Conservation (phyloP, 2,888 invertebrate species). For the Epinotia brunnichana region DNA sequence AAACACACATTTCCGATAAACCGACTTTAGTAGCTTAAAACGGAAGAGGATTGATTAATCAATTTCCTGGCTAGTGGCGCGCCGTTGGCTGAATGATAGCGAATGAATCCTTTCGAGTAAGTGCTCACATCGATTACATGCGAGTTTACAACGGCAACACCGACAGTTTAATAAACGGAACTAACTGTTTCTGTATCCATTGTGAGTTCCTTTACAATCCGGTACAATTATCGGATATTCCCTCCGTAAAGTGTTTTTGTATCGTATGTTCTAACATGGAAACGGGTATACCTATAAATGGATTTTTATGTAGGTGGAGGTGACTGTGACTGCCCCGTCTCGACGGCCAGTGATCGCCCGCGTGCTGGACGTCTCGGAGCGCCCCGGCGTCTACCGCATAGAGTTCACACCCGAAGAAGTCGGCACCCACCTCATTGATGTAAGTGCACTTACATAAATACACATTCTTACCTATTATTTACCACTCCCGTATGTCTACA, state of each 20-base stretch:
- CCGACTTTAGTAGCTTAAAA: background rate
- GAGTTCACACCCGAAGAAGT: conserved; percentile 97
- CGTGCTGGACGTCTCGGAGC: conserved; percentile 91
- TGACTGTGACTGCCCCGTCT: conserved; percentile 91
- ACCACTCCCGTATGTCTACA: background rate
- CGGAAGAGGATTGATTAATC: conserved; percentile 7
- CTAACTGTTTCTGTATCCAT: conserved; percentile 10
- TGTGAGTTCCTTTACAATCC: conserved; percentile 11
- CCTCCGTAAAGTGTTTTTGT: background rate
- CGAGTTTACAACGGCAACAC: conserved; percentile 16
- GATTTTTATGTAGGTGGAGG: conserved; percentile 75
- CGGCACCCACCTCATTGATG: conserved; percentile 97
- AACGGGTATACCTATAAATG: no score
- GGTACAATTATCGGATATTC: conserved; percentile 14
- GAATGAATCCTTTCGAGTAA: conserved; percentile 24
- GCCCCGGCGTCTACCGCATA: conserved; percentile 92
- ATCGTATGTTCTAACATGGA: background rate
- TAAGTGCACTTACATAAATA: conserved; percentile 67
- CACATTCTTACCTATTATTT: background rate
- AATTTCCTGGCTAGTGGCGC: conserved; percentile 4
- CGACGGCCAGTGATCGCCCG: conserved; percentile 92
- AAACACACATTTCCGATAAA: background rate
- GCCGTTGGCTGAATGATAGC: conserved; percentile 3
- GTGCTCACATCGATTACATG: conserved; percentile 18
- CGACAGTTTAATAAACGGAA: conserved; percentile 19